Conservation (phyloP, 92 coral and sea anemone genomes). For the Chrysogorgia sp. region DNA sequence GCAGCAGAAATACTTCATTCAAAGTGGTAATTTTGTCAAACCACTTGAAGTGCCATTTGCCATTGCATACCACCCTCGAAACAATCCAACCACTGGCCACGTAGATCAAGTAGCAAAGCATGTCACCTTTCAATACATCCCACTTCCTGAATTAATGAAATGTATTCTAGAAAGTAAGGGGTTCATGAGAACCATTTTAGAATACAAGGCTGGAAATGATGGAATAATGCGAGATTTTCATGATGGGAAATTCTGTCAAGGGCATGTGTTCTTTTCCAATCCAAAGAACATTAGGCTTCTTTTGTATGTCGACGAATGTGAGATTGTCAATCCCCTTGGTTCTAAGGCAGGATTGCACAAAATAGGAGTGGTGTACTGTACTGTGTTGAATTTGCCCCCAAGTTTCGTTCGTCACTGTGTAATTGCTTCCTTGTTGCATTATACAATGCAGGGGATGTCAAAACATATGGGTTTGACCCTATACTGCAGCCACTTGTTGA, state of each 20-base stretch:
- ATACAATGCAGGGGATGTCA: constrained; percentile 29
- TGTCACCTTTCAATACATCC: constrained; percentile 21
- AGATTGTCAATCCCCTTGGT: constrained; percentile 11
- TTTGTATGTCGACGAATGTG: constrained; percentile 20
- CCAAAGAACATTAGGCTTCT: constrained; percentile 32
- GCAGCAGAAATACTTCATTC: constrained; percentile 10
- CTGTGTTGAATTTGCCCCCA: constrained; percentile 16
- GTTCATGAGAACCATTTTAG: too few species aligned
- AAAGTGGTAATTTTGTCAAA: too few species aligned
- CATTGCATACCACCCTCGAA: constrained; percentile 23
- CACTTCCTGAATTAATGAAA: constrained; percentile 22
- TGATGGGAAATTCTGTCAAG: constrained; percentile 20
- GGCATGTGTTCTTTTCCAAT: constrained; percentile 15
- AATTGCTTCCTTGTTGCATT: constrained; percentile 19
- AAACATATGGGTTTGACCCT: constrained; percentile 29
- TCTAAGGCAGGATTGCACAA: constrained; percentile 32
- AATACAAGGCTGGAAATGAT: constrained; percentile 5
- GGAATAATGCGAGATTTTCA: constrained; percentile 33
- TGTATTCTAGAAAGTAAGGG: constrained; percentile 20
- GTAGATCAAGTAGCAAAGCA: constrained; percentile 20
- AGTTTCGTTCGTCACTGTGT: constrained; percentile 13
- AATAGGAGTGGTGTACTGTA: constrained; percentile 19
- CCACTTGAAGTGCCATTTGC: constrained; percentile 16
- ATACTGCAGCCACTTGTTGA: constrained; percentile 21
- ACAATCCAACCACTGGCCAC: constrained; percentile 22